Evolutionary conservation across 2,797 vertebrate species (phyloP), one percentile per base, ranked within the genome.

Genomic region (Apodemus agrarius): DNA sequence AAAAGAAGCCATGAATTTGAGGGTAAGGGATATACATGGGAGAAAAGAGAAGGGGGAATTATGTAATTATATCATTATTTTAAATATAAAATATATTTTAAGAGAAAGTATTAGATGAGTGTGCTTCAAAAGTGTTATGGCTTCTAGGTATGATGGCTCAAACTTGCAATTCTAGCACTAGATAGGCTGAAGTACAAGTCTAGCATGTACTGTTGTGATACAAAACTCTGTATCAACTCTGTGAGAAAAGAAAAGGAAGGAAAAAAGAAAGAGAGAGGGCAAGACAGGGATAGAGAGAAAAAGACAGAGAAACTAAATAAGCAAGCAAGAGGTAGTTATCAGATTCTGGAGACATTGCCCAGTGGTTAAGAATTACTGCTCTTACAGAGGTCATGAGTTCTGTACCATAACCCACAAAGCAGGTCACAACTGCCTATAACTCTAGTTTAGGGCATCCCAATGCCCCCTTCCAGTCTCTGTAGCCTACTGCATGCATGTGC

Each of bases 181-280:
- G 3, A 12, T 21, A 17, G 8, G 4, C 59, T 79, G 59, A 90
- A 14, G 22, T 49, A 37, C 13, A 63, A 90, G 59, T 9, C 9
- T 11, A 78, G 57, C 17, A 13, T n/a, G 21, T 49, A 8, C 54
- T 37, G n/a, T 16, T 31, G 31, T 46, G 16, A 6, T 24, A 61
- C 4, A 61, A 61, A 75, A 63, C 1, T 34, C 37, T 76, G 4
- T 63, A 13, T 43, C 87, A 61, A 63, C 43, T 46, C 29, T 31
- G 1, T 63, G 7, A 86, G 46, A 12, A 37, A 2, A n/a, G 6
- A 5, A 49, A 34, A 5, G 13, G 31, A 37, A 8, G 8, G 6
- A 17, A 34, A 22, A 3, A 24, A n/a, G 5, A 59, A 4, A 57
- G 6, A 49, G 0, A n/a, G 17, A 5, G 11, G 1, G 2, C 46